Evolutionary conservation across 2,888 invertebrate species (phyloP), one percentile per base, ranked within the genome.

Genomic region (Leptopilina myrica): DNA sequence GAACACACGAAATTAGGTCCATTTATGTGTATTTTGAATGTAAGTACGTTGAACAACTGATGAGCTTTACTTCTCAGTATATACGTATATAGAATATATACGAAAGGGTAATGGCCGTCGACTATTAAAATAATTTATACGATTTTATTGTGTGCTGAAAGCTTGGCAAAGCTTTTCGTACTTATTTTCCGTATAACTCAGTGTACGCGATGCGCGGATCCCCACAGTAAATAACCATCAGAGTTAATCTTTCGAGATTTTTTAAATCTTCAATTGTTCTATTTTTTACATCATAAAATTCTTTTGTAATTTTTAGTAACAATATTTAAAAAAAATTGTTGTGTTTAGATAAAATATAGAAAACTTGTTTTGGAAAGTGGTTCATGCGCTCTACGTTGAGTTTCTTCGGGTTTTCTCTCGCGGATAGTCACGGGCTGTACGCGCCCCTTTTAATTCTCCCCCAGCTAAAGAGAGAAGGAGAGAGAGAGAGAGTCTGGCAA

Each of bases 111-210:
- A 84, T 83, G 80, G 84, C 79, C 79, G 80, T 76, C 79, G 80
- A 78, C 84, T 84, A 84, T 84, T 83, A 84, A 84, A 84, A 84
- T 84, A 84, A 84, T 84, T 83, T 83, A 84, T 84, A 81, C 82
- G 82, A 84, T 84, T 82, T 83, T 82, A 84, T 84, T 84, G 84
- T 84, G 80, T 83, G 84, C 82, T 84, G 82, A 84, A 82, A 83
- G 82, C 82, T 79, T 81, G 80, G 78, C 80, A 80, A 81, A 78
- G 49, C 49, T 49, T 78, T 77, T 79, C 46, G 66, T 59, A 40
- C 65, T 77, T 53, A 40, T 66, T 65, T 76, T 64, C 40, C 49
- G 12, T 26, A 33, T 33, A 9, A 56, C 9, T n/a, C 26, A 40
- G 56, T 73, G 56, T 73, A 49, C 49, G 9, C 11, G n/a, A n/a